phyloP scores from a whole-genome alignment of 2,797 vertebrate genomes.

The Sebastes cheni region DNA sequence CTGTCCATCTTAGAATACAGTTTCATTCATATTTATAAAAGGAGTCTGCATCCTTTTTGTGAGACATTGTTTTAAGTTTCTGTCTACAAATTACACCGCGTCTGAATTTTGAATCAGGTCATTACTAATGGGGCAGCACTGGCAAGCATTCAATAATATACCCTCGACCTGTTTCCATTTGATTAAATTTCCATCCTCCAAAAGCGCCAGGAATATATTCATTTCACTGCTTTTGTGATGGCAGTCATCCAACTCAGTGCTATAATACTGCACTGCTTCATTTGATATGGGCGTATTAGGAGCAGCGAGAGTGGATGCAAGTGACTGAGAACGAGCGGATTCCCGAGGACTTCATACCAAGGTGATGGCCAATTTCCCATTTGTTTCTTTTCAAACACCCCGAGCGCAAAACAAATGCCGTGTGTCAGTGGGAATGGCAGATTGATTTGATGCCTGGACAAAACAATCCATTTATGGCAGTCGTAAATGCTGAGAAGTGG shows the following conservation, averaged over 20 bases:
- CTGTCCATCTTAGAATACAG: neutral
- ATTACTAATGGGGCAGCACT: slow-evolving; percentile 34
- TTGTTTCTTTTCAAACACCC: slow-evolving; percentile 43
- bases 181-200: slow-evolving; percentile 56
- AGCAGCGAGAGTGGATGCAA: slow-evolving; percentile 10
- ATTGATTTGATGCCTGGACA: slow-evolving; percentile 48
- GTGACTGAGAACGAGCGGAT: slow-evolving; percentile 23
- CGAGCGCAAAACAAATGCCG: slow-evolving; percentile 30
- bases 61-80: slow-evolving; percentile 19
- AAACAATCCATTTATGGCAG: slow-evolving; percentile 47
- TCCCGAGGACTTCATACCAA: slow-evolving; percentile 38
- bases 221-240: slow-evolving; percentile 52
- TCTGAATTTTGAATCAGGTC: slow-evolving; percentile 34
- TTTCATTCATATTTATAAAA: neutral
- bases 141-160: slow-evolving; percentile 52
- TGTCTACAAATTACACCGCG: slow-evolving; percentile 2
- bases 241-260: slow-evolving; percentile 38
- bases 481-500: slow-evolving; percentile 40
- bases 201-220: slow-evolving; percentile 47
- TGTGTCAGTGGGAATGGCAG: slow-evolving; percentile 36
- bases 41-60: neutral
- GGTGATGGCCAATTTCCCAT: slow-evolving; percentile 45
- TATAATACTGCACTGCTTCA: slow-evolving; percentile 39
- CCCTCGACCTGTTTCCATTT: slow-evolving; percentile 50
- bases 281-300: slow-evolving; percentile 51